A percentile compares a stretch with the other conserved stretches of the same genome.
phyloP scores from a whole-genome alignment of 2,888 invertebrate genomes.

The Tachina grossa region DNA sequence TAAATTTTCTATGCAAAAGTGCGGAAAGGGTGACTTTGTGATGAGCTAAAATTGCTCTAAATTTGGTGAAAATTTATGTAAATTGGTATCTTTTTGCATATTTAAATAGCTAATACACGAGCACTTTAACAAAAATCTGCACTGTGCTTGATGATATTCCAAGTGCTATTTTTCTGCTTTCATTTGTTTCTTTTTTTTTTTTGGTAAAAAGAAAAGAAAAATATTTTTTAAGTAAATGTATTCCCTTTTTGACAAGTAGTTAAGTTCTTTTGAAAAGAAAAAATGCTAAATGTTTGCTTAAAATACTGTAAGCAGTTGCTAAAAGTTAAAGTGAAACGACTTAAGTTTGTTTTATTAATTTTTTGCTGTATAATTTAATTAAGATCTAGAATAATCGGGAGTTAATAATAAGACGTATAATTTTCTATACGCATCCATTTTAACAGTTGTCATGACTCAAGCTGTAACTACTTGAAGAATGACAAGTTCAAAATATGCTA shows the following conservation, averaged over 20 bases:
- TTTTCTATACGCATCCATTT: too few species aligned
- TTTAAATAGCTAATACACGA: slow-evolving; percentile 83
- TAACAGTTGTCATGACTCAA: too few species aligned
- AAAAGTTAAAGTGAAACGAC: background rate
- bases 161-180: slow-evolving; percentile 6
- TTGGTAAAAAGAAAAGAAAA: background rate
- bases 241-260: slow-evolving; percentile 54
- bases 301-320: background rate
- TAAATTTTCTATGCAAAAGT: background rate
- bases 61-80: slow-evolving; percentile 82
- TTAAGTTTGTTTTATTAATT: too few species aligned
- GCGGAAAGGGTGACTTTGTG: slow-evolving; percentile 72
- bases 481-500: too few species aligned
- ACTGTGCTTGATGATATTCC: slow-evolving; percentile 29
- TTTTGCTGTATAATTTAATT: too few species aligned
- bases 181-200: background rate
- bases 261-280: slow-evolving; percentile 61
- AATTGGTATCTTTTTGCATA: slow-evolving; percentile 83
- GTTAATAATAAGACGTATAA: too few species aligned
- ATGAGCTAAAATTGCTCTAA: slow-evolving; percentile 82
- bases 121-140: slow-evolving; percentile 79
- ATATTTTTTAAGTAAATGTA: slow-evolving; percentile 75
- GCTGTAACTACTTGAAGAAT: too few species aligned
- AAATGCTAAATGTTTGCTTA: slow-evolving; percentile 42
- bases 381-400: too few species aligned